Base-by-base conservation (phyloP, 35 echinoderm and acorn worm species). In the Ophioderma brevispina region DNA sequence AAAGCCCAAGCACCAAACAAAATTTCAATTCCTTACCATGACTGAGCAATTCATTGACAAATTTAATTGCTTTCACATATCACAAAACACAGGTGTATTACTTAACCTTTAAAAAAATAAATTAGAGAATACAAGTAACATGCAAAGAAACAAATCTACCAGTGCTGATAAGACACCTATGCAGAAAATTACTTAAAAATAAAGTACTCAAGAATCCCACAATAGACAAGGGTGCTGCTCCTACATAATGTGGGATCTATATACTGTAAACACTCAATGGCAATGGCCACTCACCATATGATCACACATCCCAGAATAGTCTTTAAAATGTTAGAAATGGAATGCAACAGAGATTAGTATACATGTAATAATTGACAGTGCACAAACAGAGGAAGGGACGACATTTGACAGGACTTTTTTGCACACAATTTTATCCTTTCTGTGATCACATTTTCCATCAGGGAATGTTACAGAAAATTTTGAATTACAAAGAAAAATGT, bases 251-350 rank as follows among this genome's bases (percentile, higher is more conserved):
- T 25, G n/a, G 59, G 59, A 25, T 25, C 59, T 30, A 70, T 70
- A 25, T 70, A n/a, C n/a, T n/a, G 2, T 70, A 70, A 70, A 18
- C 28, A 25, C 4, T 18, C 10, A 70, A 70, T 70, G 59, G 15
- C 59, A 70, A 70, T 70, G 59, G 59, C 59, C 78, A 86, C 84
- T 86, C 84, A 86, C 84, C 84, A 76, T 76, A 35, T 64, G 38
- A 14, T 64, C 84, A 86, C 36, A 86, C 84, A 86, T 86, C 84
- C 84, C 84, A 86, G 84, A 86, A 86, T 46, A 86, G 49, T 86
- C 84, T 86, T 85, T 75, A 36, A 86, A 40, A 81, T 42, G 81
- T 32, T 83, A 33, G 81, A 35, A 83, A 83, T 83, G 38, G 41
- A 17, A 52, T 83, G 81, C 33, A 31, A 34, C 31, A 55, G 33